These are phyloP conservation scores for Pardosa pseudoannulata DNA, from an alignment of 2,888 invertebrate genomes.

Conservation along the genomic window DNA sequence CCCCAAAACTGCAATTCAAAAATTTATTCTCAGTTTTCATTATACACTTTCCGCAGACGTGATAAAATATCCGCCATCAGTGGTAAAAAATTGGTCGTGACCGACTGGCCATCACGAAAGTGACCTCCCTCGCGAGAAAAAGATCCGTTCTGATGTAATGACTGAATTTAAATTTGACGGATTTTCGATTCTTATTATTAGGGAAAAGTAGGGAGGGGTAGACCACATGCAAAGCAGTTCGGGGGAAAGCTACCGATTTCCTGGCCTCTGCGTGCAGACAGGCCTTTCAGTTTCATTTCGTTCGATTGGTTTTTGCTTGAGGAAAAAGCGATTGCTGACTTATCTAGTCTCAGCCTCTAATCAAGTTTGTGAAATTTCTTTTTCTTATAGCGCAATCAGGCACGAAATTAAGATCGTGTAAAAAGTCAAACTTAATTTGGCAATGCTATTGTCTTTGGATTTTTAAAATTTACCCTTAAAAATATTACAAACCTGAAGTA, in stretches of 20 bases:
- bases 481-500: too few relatives aligned
- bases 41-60: background rate
- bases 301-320: too few relatives aligned
- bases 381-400: background rate
- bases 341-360: too few relatives aligned
- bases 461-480: too few relatives aligned
- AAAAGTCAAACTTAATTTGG: too few relatives aligned
- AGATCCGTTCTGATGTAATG: constrained; percentile 44
- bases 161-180: constrained; percentile 51
- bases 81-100: constrained; percentile 38
- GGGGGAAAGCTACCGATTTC: too few relatives aligned
- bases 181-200: constrained; percentile 8
- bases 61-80: constrained; percentile 9
- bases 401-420: background rate
- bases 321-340: too few relatives aligned
- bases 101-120: constrained; percentile 28
- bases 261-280: too few relatives aligned
- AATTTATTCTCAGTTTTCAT: background rate
- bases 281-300: too few relatives aligned
- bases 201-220: background rate
- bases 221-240: background rate
- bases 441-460: too few relatives aligned
- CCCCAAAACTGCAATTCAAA: constrained; percentile 25
- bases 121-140: constrained; percentile 35
- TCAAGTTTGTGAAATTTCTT: too few relatives aligned